These are phyloP conservation scores for Odontocerum albicorne DNA, from an alignment of 2,888 invertebrate species.

Conservation along the genomic window DNA sequence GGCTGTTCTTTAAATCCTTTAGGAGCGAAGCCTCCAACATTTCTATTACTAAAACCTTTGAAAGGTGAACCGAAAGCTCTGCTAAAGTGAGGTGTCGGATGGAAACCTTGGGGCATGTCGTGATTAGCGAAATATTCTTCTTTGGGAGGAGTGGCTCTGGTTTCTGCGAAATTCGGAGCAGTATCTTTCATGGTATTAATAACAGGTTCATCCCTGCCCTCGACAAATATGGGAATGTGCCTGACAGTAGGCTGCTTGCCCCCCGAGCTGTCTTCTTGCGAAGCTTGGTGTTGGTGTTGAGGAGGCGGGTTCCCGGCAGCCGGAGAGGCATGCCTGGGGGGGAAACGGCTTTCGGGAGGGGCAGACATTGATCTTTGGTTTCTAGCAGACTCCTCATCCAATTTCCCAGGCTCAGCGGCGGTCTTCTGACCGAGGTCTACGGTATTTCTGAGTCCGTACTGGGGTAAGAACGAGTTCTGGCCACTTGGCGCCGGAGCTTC, in stretches of 20 bases:
- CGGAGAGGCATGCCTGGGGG: conserved; percentile 15
- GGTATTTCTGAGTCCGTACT: conserved; percentile 74
- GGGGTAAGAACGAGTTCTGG: conserved; percentile 51
- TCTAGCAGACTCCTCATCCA: conserved; percentile 60
- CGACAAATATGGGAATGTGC: conserved; percentile 86
- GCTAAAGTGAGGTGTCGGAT: conserved; percentile 53
- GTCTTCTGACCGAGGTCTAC: conserved; percentile 72
- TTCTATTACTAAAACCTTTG: conserved; percentile 42
- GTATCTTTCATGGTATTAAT: conserved; percentile 62
- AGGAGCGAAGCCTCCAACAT: conserved; percentile 14
- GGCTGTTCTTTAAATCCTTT: conserved; percentile 33
- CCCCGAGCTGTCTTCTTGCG: conserved; percentile 47
- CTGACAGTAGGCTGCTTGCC: conserved; percentile 62
- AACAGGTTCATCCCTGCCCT: conserved; percentile 80
- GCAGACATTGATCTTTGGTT: conserved; percentile 78
- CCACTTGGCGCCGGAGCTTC: conserved; percentile 41
- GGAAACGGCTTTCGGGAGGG: conserved; percentile 62
- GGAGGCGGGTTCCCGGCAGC: conserved; percentile 42
- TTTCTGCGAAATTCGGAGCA: conserved; percentile 45
- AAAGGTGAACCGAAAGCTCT: conserved; percentile 51
- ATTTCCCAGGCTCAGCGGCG: conserved; percentile 54
- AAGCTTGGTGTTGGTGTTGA: conserved; percentile 37
- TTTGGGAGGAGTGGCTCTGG: conserved; percentile 41
- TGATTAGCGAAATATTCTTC: conserved; percentile 51
- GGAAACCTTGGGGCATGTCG: conserved; percentile 46